Evolutionary conservation across 2,888 invertebrate genomes (phyloP).

Genomic region (Brachylomia viminalis): DNA sequence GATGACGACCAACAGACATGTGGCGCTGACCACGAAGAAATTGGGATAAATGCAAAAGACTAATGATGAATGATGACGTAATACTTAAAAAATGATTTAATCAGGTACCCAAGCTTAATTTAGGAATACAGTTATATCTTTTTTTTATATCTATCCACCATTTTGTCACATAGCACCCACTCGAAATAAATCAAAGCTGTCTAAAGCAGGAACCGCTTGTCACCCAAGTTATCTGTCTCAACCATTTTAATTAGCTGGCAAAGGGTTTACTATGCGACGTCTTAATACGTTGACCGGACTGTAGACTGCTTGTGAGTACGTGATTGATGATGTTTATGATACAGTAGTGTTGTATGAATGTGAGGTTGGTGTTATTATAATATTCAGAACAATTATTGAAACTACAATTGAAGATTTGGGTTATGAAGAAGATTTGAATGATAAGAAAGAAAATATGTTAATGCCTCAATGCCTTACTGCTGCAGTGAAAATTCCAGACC

Average conservation of each 20-base stretch:
- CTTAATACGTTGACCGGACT: slow-evolving; percentile 47
- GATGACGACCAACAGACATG: background rate
- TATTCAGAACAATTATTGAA: background rate
- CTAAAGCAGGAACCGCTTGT: slow-evolving; percentile 65
- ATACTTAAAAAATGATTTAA: background rate
- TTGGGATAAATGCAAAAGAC: background rate
- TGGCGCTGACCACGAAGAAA: background rate
- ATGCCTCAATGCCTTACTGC: background rate
- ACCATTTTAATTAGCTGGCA: slow-evolving; percentile 71
- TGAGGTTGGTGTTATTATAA: background rate
- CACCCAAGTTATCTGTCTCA: slow-evolving; percentile 60
- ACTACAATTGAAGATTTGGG: too few relatives aligned
- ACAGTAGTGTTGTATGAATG: background rate
- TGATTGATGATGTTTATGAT: slow-evolving; percentile 57
- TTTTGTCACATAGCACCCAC: slow-evolving; percentile 31
- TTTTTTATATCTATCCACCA: background rate
- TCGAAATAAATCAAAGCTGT: slow-evolving; percentile 74
- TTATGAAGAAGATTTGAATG: background rate
- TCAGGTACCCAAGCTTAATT: background rate
- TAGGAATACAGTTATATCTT: background rate
- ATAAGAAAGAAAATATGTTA: too few relatives aligned
- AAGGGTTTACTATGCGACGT: slow-evolving; percentile 64
- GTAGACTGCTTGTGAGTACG: slow-evolving; percentile 34
- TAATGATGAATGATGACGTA: background rate
- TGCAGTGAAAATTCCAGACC: too few relatives aligned